Evolutionary conservation across 2,888 invertebrate genomes (phyloP), one percentile per base, ranked within the genome.

Genomic region (Peribatodes rhomboidaria): DNA sequence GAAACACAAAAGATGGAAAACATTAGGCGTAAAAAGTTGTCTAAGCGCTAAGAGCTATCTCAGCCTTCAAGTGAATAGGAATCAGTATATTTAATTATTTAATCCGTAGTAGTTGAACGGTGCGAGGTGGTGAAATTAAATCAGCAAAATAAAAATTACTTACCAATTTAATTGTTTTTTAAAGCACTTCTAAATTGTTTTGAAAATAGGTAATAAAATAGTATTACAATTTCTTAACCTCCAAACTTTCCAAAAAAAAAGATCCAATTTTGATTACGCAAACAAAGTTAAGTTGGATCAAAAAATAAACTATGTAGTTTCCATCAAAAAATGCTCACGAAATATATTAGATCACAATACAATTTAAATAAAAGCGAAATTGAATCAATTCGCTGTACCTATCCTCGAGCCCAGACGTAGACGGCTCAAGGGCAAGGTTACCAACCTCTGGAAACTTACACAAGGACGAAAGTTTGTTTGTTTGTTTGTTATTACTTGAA

Each of bases 371-470:
- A 49, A 31, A 49, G 35, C 11, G 1, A 39, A n/a, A 42, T 22
- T 18, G 8, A 42, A 42, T 54, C 54, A 18, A 31, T 31, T 42
- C 31, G 16, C 2, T 42, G n/a, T n/a, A n/a, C n/a, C 31, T 3
- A 39, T 13, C 14, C 22, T 22, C n/a, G 13, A 13, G 9, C 7
- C 41, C 41, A 41, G 53, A 41, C 53, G 16, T n/a, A n/a, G n/a
- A n/a, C n/a, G 4, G 33, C 18, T 50, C 50, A 50, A 50, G 50
- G 50, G 35, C 35, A 27, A 33, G 50, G 50, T 11, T 14, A 20
- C 16, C 35, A 35, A 50, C 13, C 50, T 35, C 13, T 3, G 7
- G 18, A n/a, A n/a, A 22, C 13, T 10, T 20, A 1, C 13, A 50
- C 8, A 35, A 50, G n/a, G 33, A 11, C 16, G 16, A 13, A 35